phyloP scores from a whole-genome alignment of 2,113 vertebrate genomes.

The Mohoua ochrocephala region DNA sequence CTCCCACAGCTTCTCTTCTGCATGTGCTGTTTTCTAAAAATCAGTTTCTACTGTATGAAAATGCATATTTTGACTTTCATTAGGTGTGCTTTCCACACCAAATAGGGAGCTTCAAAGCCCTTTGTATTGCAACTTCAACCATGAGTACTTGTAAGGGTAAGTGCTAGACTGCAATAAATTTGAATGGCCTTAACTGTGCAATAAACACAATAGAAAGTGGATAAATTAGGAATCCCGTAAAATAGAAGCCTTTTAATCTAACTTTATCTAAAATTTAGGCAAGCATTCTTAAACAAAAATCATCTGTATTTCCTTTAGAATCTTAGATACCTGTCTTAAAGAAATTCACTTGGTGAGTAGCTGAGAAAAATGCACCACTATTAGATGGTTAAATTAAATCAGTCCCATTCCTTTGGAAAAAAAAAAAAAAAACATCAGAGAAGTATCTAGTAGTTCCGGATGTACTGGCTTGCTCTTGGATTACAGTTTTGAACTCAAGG shows the following conservation, averaged over 20 bases:
- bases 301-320: not conserved
- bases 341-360: not conserved
- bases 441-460: not conserved
- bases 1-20: not conserved
- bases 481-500: not conserved
- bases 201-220: not conserved
- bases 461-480: not conserved
- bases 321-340: not conserved
- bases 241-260: not conserved
- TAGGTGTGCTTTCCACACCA: not conserved
- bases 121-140: not conserved
- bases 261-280: not conserved
- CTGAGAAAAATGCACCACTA: not conserved
- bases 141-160: not conserved
- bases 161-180: not conserved
- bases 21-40: not conserved
- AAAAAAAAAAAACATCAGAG: not conserved
- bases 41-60: not conserved
- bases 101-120: not conserved
- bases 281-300: not conserved
- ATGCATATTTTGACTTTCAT: not conserved
- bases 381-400: not conserved
- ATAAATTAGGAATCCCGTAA: not conserved
- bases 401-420: not conserved
- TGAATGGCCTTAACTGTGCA: not conserved